Base-by-base conservation (phyloP, 2,888 invertebrate genomes). In the Coecobrya sp. region DNA sequence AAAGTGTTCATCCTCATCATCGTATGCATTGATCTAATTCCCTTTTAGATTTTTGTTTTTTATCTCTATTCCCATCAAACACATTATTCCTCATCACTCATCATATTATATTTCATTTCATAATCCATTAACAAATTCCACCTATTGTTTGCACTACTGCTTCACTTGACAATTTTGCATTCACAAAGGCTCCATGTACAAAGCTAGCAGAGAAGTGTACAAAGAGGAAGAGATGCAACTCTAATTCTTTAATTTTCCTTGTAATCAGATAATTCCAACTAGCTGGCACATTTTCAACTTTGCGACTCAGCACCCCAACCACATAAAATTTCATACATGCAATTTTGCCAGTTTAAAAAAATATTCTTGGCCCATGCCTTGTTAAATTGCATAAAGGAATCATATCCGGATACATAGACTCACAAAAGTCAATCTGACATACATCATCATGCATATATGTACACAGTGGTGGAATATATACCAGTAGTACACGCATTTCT, bases 231-330 rank as follows among this genome's bases (percentile, higher is more conserved):
- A 10, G 73, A 87, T 52, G 79, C 79, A 88, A 65, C 30, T 70
- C 73, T 70, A 52, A 88, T 62, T 88, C 88, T 79, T 13, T 79
- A 62, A 62, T 88, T 88, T 76, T 49, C 68, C 89, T 68, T 89
- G 65, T 89, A 89, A 89, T 89, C 84, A 84, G 73, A 85, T 89
- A 82, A 89, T 89, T 79, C 16, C 25, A 22, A 11, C 30, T 27
- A 16, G 86, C 85, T 90, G 90, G 90, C 90, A 90, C 13, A 30
- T 45, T 59, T 76, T 90, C 90, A 90, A 90, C 8, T 55, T 49
- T 55, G 55, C 81, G 27, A 55, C 81, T 81, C 81, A 81, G 55
- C 81, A 86, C 52, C 73, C 27, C 27, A 25, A 81, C 55, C 55
- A 55, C 49, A 76, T 25, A 30, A 52, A 16, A 36, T 36, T 59